Conservation (phyloP, 1,140 invertebrate genomes). For the Laodelphax striatellus region DNA sequence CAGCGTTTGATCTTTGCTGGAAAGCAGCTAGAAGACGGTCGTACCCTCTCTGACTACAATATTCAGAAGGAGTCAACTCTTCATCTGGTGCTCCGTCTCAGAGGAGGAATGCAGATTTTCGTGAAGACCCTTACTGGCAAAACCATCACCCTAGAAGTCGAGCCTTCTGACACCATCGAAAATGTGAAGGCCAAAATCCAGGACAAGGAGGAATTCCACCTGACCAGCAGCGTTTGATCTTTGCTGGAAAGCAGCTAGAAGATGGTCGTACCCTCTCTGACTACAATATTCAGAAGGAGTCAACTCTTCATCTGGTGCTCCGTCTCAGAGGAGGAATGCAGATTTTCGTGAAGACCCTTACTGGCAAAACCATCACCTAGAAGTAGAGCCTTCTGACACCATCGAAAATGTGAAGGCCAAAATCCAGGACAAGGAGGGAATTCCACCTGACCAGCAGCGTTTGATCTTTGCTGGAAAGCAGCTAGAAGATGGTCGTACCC, state of each 20-base stretch:
- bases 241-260: constrained; percentile 55
- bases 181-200: constrained; percentile 70
- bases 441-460: constrained; percentile 58
- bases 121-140: constrained; percentile 63
- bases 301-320: constrained; percentile 52
- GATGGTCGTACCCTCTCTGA: constrained; percentile 53
- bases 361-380: constrained; percentile 63
- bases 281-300: constrained; percentile 57
- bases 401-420: constrained; percentile 70
- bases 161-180: constrained; percentile 62
- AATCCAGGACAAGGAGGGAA: constrained; percentile 60
- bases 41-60: constrained; percentile 62
- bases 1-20: constrained; percentile 49
- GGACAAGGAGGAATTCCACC: constrained; percentile 53
- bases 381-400: constrained; percentile 61
- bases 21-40: constrained; percentile 72
- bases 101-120: constrained; percentile 63
- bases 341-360: constrained; percentile 58
- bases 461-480: constrained; percentile 70
- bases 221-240: constrained; percentile 50
- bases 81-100: constrained; percentile 55
- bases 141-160: constrained; percentile 59
- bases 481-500: constrained; percentile 66
- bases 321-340: constrained; percentile 53
- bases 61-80: constrained; percentile 63